These are phyloP conservation scores for Chirona hameri DNA, from an alignment of 2,888 invertebrate genomes.

Conservation along the genomic window DNA sequence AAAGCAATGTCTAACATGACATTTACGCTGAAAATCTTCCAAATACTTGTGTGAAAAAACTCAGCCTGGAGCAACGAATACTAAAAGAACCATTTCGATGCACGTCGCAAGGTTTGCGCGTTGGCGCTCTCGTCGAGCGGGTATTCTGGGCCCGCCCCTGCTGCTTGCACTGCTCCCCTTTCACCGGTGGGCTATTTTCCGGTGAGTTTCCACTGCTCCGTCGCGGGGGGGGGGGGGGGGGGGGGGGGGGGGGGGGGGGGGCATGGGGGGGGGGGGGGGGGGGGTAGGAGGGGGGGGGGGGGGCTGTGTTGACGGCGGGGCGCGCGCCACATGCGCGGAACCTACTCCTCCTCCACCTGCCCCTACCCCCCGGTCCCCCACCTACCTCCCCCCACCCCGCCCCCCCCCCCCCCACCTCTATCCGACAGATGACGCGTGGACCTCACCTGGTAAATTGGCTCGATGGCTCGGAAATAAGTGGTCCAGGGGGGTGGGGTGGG, in stretches of 20 bases:
- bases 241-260: background rate
- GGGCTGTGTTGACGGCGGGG: too few relatives aligned
- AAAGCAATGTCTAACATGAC: too few relatives aligned
- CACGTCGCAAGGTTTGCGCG: background rate
- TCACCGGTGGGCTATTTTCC: conserved; percentile 3
- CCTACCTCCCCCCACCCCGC: too few relatives aligned
- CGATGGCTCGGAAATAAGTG: background rate
- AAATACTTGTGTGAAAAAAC: too few relatives aligned
- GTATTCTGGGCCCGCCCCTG: background rate
- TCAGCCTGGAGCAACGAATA: background rate
- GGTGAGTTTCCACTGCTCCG: background rate
- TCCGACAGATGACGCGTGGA: background rate
- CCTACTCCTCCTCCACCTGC: background rate
- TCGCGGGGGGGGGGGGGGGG: background rate
- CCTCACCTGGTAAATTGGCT: background rate
- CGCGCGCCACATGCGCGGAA: background rate
- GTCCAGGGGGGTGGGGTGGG: too few relatives aligned
- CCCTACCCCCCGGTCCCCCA: background rate
- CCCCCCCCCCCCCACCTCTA: background rate
- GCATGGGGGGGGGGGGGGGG: too few relatives aligned
- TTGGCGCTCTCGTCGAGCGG: background rate
- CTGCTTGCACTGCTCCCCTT: background rate
- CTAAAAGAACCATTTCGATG: background rate
- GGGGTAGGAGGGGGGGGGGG: too few relatives aligned
- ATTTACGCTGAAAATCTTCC: too few relatives aligned